Base-by-base conservation (phyloP, 2,113 vertebrate genomes). In the Oncorhynchus tshawytscha region DNA sequence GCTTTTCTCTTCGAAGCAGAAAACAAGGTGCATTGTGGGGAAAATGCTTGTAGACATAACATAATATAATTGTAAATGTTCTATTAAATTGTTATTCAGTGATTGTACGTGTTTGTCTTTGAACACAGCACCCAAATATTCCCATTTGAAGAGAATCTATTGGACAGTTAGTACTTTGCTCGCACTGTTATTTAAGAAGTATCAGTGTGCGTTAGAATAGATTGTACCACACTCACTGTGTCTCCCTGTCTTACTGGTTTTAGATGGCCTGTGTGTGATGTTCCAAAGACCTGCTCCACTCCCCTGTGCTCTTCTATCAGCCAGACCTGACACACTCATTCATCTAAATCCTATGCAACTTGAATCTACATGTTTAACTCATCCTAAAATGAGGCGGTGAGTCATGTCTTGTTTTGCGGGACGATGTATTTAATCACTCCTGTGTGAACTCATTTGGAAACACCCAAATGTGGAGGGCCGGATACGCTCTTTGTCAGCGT, bases 341-440 rank as follows among this genome's bases (percentile, higher is more conserved):
- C 95, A 95, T 96, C 93, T 94, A 93, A 94, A 95, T 96, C 94
- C 94, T 94, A 95, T 95, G 94, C 95, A 95, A 95, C 95, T 96
- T 95, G 95, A 96, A 96, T 96, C 95, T 95, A 92, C 94, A 96
- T 94, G 94, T 95, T 96, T 96, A 96, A 97, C 97, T 96, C 96
- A 96, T 96, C 93, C 95, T 95, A 94, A 95, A 97, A 97, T 95
- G 95, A 95, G 94, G 94, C 94, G 88, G 94, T 94, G 95, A 95
- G 94, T 96, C 95, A 96, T 94, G 94, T 8, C 20, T 22, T 66
- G 70, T 2, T 51, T 76, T 79, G 94, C 93, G 92, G 93, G 94
- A 93, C 92, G 92, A 54, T 90, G 92, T 62, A 22, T 95, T 96
- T 97, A 96, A 97, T 97, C 95, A 95, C 94, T 94, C 92, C 93